Percentiles rank a stretch among this genome's conserved stretches.
These are phyloP conservation scores for Hepsetus odoe DNA, from an alignment of 2,113 vertebrate genomes.

Conservation along the genomic window DNA sequence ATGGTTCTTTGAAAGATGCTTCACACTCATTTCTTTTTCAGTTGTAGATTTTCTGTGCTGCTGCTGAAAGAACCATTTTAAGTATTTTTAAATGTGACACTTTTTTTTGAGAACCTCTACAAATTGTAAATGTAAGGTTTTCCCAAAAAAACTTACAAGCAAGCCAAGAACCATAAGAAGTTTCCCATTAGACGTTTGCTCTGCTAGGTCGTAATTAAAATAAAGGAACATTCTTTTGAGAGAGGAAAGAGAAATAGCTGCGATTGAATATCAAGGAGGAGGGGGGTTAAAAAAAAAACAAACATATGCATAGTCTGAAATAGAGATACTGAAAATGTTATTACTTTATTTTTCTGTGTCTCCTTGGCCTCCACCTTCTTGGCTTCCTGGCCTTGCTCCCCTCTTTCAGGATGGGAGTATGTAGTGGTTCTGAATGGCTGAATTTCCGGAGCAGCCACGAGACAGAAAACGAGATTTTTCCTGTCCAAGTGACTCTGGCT, in stretches of 20 bases:
- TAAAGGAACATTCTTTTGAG: constrained; percentile 66
- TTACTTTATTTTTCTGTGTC: constrained; percentile 73
- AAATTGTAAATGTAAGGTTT: no score
- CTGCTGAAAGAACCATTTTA: no score
- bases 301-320: constrained; percentile 68
- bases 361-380: constrained; percentile 50
- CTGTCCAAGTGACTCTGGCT: constrained; percentile 59
- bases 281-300: constrained; percentile 67
- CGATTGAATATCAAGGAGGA: constrained; percentile 72
- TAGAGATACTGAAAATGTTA: constrained; percentile 73
- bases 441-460: constrained; percentile 58
- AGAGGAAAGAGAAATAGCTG: constrained; percentile 61
- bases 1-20: no score
- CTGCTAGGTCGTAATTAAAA: constrained; percentile 61
- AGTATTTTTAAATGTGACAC: no score
- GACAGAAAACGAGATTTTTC: constrained; percentile 45
- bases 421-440: constrained; percentile 58
- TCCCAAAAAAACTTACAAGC: no score
- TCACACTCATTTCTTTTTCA: no score
- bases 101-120: no score
- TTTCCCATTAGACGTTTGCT: no score
- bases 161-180: no score
- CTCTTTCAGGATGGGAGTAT: constrained; percentile 82
- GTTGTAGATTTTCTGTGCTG: no score
- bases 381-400: constrained; percentile 66